phyloP scores from a whole-genome alignment of 2,113 vertebrate genomes.

The Brienomyrus brachyistius region DNA sequence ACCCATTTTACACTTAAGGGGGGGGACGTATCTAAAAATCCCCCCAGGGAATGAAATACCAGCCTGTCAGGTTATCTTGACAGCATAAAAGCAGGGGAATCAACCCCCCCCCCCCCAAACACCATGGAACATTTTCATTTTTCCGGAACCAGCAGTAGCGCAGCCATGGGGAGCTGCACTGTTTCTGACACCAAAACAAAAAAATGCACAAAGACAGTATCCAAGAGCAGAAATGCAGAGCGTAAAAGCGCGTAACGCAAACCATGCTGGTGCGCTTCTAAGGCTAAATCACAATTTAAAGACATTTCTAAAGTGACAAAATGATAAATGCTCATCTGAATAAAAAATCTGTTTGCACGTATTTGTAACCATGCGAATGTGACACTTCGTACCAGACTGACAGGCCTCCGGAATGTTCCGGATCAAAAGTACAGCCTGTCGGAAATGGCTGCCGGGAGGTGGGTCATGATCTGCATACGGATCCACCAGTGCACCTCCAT shows the following conservation, averaged over 20 bases:
- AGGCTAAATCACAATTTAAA: neutral
- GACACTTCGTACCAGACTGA: neutral
- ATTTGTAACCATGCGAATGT: neutral
- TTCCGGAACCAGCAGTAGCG: slow-evolving; percentile 30
- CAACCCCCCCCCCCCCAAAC: neutral
- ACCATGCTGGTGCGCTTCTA: neutral
- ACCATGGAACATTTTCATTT: neutral
- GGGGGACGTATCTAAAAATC: neutral
- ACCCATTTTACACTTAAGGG: neutral
- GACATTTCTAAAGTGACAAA: neutral
- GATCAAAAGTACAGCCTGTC: slow-evolving; percentile 67
- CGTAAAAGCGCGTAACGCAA: neutral
- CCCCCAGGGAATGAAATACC: neutral
- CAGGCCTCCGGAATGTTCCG: neutral
- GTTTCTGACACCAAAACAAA: slow-evolving; percentile 21
- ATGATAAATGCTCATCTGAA: neutral
- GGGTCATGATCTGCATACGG: slow-evolving; percentile 65
- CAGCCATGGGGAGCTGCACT: slow-evolving; percentile 30
- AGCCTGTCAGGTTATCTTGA: neutral
- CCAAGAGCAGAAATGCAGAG: neutral
- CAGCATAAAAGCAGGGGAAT: neutral
- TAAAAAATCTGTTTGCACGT: neutral
- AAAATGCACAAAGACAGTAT: slow-evolving; percentile 12
- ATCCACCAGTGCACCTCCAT: slow-evolving; percentile 74
- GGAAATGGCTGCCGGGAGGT: slow-evolving; percentile 67